phyloP scores from a whole-genome alignment of 2,797 vertebrate species.

The Balearica regulorum region DNA sequence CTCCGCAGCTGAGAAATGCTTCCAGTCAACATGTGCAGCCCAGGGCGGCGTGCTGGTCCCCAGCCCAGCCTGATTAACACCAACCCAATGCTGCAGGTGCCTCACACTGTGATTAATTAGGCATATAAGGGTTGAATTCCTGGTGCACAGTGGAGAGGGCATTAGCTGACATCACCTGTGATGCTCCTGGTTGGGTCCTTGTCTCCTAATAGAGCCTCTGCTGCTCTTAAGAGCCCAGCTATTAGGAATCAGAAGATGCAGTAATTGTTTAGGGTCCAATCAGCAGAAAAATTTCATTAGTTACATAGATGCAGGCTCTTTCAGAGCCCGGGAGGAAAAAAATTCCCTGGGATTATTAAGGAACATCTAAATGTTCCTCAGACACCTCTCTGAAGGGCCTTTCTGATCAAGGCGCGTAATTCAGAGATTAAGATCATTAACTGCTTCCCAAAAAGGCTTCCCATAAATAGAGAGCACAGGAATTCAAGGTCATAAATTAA shows the following conservation, averaged over 20 bases:
- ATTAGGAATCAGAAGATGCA: not conserved
- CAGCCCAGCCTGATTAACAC: conserved; percentile 1
- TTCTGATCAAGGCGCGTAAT: not conserved
- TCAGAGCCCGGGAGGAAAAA: not conserved
- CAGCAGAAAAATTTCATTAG: conserved; percentile 21
- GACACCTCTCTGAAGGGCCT: not conserved
- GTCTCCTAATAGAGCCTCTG: not conserved
- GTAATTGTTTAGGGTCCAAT: not conserved
- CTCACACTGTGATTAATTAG: conserved; percentile 18
- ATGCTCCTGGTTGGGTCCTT: not conserved
- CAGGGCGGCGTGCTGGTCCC: not conserved
- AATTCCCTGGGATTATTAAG: not conserved
- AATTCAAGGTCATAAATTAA: not conserved
- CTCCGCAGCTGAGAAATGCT: conserved; percentile 8
- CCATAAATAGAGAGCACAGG: not conserved
- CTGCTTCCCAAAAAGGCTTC: not conserved
- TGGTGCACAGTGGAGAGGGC: not conserved
- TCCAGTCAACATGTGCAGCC: not conserved
- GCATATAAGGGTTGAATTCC: not conserved
- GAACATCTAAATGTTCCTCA: not conserved
- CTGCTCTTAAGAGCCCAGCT: not conserved
- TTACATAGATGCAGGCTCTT: not conserved
- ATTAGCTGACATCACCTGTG: not conserved
- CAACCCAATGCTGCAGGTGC: not conserved
- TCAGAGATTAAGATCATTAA: not conserved